These are phyloP conservation scores for Origma solitaria DNA, from an alignment of 2,113 vertebrate genomes.

Conservation along the genomic window DNA sequence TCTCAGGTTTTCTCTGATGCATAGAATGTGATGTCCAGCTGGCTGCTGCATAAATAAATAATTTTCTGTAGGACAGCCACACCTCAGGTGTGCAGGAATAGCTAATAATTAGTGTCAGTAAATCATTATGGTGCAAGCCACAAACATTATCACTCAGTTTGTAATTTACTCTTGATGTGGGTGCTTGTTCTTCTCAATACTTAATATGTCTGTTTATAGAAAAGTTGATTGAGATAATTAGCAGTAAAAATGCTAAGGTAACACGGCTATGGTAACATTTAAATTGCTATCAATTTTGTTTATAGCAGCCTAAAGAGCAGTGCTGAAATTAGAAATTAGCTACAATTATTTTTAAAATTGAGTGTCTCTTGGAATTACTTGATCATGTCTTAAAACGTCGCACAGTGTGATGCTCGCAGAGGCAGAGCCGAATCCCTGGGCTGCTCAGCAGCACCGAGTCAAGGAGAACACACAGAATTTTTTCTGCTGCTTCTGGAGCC, in stretches of 20 bases:
- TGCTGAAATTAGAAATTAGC: constrained; percentile 61
- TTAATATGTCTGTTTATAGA: constrained; percentile 52
- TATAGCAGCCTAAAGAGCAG: constrained; percentile 53
- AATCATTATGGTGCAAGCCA: neutral
- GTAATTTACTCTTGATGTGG: constrained; percentile 45
- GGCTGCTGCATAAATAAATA: neutral
- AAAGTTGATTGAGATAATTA: constrained; percentile 62
- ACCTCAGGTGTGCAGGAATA: neutral
- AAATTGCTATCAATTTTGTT: constrained; percentile 57
- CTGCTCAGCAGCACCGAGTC: neutral
- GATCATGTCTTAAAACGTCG: constrained; percentile 1
- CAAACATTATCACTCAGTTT: neutral
- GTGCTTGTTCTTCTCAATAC: constrained; percentile 7
- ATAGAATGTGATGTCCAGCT: neutral
- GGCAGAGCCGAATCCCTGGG: neutral
- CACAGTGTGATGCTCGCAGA: neutral
- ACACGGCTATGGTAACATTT: constrained; percentile 12
- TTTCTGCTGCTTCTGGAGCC: neutral
- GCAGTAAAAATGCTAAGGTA: constrained; percentile 32
- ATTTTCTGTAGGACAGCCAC: neutral
- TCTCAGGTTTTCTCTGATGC: neutral
- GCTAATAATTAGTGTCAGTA: neutral
- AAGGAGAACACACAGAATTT: neutral
- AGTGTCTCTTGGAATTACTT: constrained; percentile 55
- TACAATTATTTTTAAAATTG: constrained; percentile 64